Conservation (phyloP, 2,888 invertebrate genomes). For the Nomada fucata region DNA sequence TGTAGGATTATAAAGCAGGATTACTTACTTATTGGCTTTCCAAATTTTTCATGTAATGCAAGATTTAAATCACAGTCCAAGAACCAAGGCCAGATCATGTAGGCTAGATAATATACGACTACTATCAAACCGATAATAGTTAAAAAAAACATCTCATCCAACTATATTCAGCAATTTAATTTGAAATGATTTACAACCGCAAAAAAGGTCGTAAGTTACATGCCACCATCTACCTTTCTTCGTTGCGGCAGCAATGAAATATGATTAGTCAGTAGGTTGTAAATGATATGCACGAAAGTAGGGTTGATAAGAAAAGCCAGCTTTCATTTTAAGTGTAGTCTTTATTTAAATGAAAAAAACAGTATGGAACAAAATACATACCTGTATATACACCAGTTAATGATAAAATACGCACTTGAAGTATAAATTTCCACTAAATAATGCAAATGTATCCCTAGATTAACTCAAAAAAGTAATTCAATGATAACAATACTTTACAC, state of each 20-base stretch:
- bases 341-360: background rate
- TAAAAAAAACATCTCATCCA: conserved; percentile 60
- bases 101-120: conserved; percentile 85
- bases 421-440: background rate
- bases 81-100: conserved; percentile 85
- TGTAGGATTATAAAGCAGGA: background rate
- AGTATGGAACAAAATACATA: too few species aligned
- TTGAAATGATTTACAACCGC: background rate
- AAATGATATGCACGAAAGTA: too few species aligned
- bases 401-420: background rate
- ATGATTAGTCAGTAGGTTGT: too few species aligned
- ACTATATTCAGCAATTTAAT: background rate
- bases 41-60: conserved; percentile 87
- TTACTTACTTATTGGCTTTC: conserved; percentile 86
- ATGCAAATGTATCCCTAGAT: conserved; percentile 1
- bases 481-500: background rate
- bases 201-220: too few species aligned
- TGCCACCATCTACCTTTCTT: too few species aligned
- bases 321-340: background rate
- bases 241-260: too few species aligned
- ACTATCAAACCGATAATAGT: conserved; percentile 73
- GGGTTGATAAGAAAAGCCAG: background rate
- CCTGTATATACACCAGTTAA: background rate
- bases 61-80: conserved; percentile 87
- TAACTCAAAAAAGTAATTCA: background rate